Base-by-base conservation (phyloP, 1,140 invertebrate genomes). In the Eubasilissa regina region DNA sequence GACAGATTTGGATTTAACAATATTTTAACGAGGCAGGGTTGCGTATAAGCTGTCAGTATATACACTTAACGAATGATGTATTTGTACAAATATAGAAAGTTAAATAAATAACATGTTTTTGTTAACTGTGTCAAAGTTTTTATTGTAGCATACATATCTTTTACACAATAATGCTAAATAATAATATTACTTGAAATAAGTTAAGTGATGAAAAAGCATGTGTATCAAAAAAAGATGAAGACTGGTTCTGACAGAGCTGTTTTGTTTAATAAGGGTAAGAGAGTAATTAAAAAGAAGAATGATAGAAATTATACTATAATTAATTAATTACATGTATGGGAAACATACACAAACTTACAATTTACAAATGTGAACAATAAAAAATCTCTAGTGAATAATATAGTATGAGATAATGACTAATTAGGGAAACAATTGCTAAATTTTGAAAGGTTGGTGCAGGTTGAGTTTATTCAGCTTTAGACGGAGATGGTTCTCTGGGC, bases 401-500 rank as follows among this genome's bases (percentile, higher is more conserved):
- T 51, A 35, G 25, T 12, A 8, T 51, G 47, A 45, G 45, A 47
- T 47, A 68, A 68, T 47, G 35, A 51, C 45, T 70, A 51, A 51
- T 35, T 4, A 64, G 19, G 60, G 25, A 35, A 64, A 58, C 17
- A 64, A 66, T 48, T 73, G 35, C 13, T n/a, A 58, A 44, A 8
- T 19, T 53, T 44, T 58, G 66, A 78, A 82, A 47, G 66, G 62
- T 62, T 85, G 84, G 80, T 85, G 84, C 83, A 66, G 35, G 15
- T 13, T 17, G 43, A 45, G 15, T 8, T 11, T 73, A 78, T 19
- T 87, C 86, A 15, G 55, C 77, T 75, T 81, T 83, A 84, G 70
- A 47, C 3, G 86, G 66, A 82, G 83, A 82, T 84, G 84, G 51
- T 25, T 76, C 75, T n/a, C 75, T 60, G 19, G 83, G 84, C 15